Base-by-base conservation (phyloP, 37 sponge, comb jelly and placozoan species). In the Axinella damicornis region DNA sequence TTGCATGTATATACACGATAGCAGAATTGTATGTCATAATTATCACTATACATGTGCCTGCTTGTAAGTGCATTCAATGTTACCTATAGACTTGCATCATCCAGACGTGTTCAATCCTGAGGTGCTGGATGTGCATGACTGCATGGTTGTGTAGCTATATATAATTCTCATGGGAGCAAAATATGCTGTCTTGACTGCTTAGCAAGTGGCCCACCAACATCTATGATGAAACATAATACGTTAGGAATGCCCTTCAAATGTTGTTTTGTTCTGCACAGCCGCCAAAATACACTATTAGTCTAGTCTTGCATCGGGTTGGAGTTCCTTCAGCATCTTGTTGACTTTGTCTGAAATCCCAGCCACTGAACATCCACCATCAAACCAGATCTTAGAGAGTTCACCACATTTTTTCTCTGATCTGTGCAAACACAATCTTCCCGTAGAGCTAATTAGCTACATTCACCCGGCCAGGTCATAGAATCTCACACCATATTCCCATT, bases 271-370 rank as follows among this genome's bases (percentile, higher is more conserved):
- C 52, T 25, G 59, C 57, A 55, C 88, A 88, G 14, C 88, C 88
- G 54, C 58, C 59, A 55, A 88, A 88, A 31, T 74, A 74, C 15
- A 88, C 77, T 19, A n/a, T n/a, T n/a, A n/a, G n/a, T n/a, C n/a
- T n/a, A n/a, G n/a, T n/a, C n/a, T n/a, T n/a, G 88, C 88, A 66
- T 81, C 56, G 18, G 88, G 88, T 65, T 88, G 88, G 1, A 75
- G 69, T 61, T 35, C 11, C 1, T n/a, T 57, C 27, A 37, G 59
- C 38, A 88, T 59, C 4, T 40, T 31, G n/a, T 12, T 32, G 46
- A 88, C 81, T 5, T 58, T 20, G 16, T 71, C 59, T 22, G 38
- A 65, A 24, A 88, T 81, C 1, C 88, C 82, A 53, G 87, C 81
- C 35, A 87, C 74, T 24, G 79, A 69, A 57, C 88, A 88, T 33